A percentile compares a stretch with the other conserved stretches of the same genome.
Conservation (phyloP, 2,113 vertebrate species). For the rabbit (Oryctolagus cuniculus) region DNA sequence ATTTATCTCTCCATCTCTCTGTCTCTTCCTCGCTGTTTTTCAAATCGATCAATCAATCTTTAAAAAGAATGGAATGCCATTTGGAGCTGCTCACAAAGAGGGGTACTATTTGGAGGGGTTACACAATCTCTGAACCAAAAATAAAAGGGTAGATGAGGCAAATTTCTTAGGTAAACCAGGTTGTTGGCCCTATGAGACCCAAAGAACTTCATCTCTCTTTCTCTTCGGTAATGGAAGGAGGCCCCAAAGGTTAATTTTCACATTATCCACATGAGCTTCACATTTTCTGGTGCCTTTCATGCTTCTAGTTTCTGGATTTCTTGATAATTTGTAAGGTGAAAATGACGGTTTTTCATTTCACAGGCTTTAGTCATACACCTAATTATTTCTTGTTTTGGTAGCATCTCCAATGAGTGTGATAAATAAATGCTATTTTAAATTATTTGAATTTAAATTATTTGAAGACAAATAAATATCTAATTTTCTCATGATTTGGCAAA, state of each 20-base stretch:
- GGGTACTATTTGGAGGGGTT: neutral
- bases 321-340: slow-evolving; percentile 5
- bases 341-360: slow-evolving; percentile 38
- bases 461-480: slow-evolving; percentile 23
- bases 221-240: neutral
- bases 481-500: neutral
- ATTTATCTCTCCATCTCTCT: too few species aligned
- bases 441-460: slow-evolving; percentile 17
- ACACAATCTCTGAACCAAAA: neutral
- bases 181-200: neutral
- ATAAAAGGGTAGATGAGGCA: neutral
- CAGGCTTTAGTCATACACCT: neutral
- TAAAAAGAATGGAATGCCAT: neutral
- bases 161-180: neutral
- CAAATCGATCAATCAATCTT: too few species aligned
- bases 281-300: neutral
- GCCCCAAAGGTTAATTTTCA: neutral
- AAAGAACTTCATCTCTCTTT: neutral
- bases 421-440: slow-evolving; percentile 54
- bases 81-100: neutral
- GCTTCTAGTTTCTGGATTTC: neutral
- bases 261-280: neutral
- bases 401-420: neutral
- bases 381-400: slow-evolving; percentile 50
- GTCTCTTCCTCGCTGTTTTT: too few species aligned